phyloP scores from a whole-genome alignment of 1,140 invertebrate species.

The Penaeus indicus region DNA sequence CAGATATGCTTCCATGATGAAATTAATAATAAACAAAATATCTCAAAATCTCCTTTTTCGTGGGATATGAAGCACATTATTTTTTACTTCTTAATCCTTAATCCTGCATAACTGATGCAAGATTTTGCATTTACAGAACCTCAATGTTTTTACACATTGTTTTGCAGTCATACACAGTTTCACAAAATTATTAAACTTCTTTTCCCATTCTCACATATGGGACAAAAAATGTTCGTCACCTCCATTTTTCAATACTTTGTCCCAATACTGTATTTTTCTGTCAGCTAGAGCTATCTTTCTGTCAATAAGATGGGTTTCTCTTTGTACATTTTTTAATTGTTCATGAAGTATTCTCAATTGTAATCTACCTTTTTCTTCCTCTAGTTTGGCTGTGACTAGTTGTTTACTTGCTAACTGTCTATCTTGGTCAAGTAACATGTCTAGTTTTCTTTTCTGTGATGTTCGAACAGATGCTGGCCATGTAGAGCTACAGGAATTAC shows the following conservation, averaged over 20 bases:
- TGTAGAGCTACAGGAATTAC: background rate
- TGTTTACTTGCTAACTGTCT: background rate
- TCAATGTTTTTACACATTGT: too few relatives aligned
- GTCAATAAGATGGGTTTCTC: background rate
- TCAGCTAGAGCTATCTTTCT: background rate
- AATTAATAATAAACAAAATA: too few relatives aligned
- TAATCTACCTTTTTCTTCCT: background rate
- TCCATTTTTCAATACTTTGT: constrained; percentile 21
- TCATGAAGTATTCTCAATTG: constrained; percentile 2
- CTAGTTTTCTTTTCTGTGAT: background rate
- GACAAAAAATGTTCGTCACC: background rate
- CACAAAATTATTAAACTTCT: too few relatives aligned
- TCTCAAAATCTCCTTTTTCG: too few relatives aligned
- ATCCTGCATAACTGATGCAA: too few relatives aligned
- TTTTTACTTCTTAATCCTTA: too few relatives aligned
- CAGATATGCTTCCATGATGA: too few relatives aligned
- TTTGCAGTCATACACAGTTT: too few relatives aligned
- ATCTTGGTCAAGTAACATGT: background rate
- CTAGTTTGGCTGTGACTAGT: background rate
- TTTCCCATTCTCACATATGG: background rate
- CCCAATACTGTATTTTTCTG: constrained; percentile 14
- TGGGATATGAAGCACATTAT: too few relatives aligned
- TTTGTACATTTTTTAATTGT: constrained; percentile 22
- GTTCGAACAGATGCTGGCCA: background rate
- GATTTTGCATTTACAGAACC: too few relatives aligned